phyloP scores from a whole-genome alignment of 1,140 invertebrate species.

The Andricus grossulariae region DNA sequence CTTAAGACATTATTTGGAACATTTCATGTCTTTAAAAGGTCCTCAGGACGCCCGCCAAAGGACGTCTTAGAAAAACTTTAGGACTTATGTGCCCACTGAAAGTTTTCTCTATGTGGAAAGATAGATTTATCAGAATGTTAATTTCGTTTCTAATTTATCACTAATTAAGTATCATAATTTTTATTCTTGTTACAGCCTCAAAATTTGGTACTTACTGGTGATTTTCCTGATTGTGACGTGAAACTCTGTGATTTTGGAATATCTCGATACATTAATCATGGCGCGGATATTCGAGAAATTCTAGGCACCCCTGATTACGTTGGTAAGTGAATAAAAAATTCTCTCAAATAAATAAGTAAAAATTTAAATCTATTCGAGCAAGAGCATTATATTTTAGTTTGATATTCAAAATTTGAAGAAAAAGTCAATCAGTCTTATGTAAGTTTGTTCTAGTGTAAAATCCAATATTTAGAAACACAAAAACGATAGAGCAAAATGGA shows the following conservation, averaged over 20 bases:
- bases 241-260: conserved; percentile 98
- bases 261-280: conserved; percentile 90
- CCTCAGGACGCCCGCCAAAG: too few species aligned
- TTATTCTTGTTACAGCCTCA: conserved; percentile 83
- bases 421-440: too few species aligned
- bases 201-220: conserved; percentile 91
- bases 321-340: conserved; percentile 78
- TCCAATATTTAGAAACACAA: not conserved
- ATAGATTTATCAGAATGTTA: too few species aligned
- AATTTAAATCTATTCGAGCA: too few species aligned
- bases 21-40: too few species aligned
- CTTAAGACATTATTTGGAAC: too few species aligned
- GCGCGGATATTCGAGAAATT: conserved; percentile 94
- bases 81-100: too few species aligned
- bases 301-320: conserved; percentile 96
- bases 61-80: too few species aligned
- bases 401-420: too few species aligned
- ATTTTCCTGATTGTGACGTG: conserved; percentile 84
- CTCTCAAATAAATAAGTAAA: not conserved
- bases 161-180: conserved; percentile 12
- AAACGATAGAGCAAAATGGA: conserved; percentile 10
- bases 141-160: too few species aligned
- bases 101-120: too few species aligned
- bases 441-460: not conserved
- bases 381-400: not conserved